Evolutionary conservation across 2,113 vertebrate species (phyloP), one percentile per base, ranked within the genome.

Genomic region (Gnathonemus longibarbis): DNA sequence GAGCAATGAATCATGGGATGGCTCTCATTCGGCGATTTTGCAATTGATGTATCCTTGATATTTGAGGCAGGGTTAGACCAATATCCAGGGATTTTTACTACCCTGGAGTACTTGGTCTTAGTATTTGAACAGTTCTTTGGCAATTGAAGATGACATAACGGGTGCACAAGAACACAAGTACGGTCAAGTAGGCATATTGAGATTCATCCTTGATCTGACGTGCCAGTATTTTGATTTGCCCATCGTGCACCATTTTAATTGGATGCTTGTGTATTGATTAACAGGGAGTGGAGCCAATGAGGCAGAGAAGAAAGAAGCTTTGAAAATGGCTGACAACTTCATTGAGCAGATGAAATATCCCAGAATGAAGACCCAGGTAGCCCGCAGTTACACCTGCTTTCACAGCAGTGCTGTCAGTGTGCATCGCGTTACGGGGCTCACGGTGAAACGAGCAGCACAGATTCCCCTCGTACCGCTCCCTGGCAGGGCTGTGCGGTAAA

Each of bases 291-390:
- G 96, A 90, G 98, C 98, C 5, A 98, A 97, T 0, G 95, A 95
- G 19, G 96, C 95, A 89, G 97, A 98, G 93, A 95, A 96, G 90
- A 96, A 92, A 86, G 96, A 91, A 0, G 96, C 97, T 27, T 93
- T 98, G 1, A 95, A 94, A 31, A 97, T 98, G 92, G 97, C 98
- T 0, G 97, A 99, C 92, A 95, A 93, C 91, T 97, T 98, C 92
- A 97, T 98, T 5, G 42, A 96, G 9, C 92, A 95, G 48, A 97
- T 98, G 97, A 96, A 92, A 0, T 97, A 98, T 21, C 94, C 95
- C 2, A 93, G 90, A 90, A 96, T 97, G 84, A 97, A 94, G 85
- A 98, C 98, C 9, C 97, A 98, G 97, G 98, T 98, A 80, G 91
- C 94, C 84, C n/a, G 50, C 46, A 24, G 21, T 17, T 13, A 58